phyloP scores from a whole-genome alignment of 2,888 invertebrate genomes.

The Synergus itoensis region DNA sequence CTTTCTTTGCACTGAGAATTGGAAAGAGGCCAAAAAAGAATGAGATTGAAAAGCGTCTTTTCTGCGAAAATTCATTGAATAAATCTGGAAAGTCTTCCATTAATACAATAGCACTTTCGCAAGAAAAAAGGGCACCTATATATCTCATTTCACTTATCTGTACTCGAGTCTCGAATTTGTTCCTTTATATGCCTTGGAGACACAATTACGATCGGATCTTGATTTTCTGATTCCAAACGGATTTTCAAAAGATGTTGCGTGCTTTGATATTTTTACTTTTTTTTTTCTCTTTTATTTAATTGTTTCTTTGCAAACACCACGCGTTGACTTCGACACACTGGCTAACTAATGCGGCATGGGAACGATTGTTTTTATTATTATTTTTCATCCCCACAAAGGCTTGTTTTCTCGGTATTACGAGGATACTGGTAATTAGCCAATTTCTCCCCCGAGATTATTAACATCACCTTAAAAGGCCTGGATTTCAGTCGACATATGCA shows the following conservation, averaged over 20 bases:
- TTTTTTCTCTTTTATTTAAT: slow-evolving; percentile 41
- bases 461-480: slow-evolving; percentile 16
- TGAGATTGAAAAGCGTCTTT: neutral
- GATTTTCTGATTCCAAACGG: slow-evolving; percentile 19
- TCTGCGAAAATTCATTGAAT: neutral
- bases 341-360: slow-evolving; percentile 40
- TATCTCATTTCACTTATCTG: neutral
- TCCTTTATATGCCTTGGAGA: slow-evolving; percentile 38
- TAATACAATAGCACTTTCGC: neutral
- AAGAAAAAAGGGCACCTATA: slow-evolving; percentile 10
- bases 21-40: slow-evolving; percentile 33
- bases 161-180: slow-evolving; percentile 33
- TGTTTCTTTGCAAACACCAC: slow-evolving; percentile 45
- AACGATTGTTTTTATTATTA: slow-evolving; percentile 45
- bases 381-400: slow-evolving; percentile 12
- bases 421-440: slow-evolving; percentile 37
- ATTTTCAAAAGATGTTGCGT: slow-evolving; percentile 52
- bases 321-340: slow-evolving; percentile 41
- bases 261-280: slow-evolving; percentile 52
- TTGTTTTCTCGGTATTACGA: slow-evolving; percentile 9
- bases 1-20: slow-evolving; percentile 27
- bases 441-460: slow-evolving; percentile 22
- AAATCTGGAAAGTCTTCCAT: neutral
- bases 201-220: slow-evolving; percentile 31
- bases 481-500: slow-evolving; percentile 71